Conservation (phyloP, 2,113 vertebrate species). For the Melanerpes formicivorus region DNA sequence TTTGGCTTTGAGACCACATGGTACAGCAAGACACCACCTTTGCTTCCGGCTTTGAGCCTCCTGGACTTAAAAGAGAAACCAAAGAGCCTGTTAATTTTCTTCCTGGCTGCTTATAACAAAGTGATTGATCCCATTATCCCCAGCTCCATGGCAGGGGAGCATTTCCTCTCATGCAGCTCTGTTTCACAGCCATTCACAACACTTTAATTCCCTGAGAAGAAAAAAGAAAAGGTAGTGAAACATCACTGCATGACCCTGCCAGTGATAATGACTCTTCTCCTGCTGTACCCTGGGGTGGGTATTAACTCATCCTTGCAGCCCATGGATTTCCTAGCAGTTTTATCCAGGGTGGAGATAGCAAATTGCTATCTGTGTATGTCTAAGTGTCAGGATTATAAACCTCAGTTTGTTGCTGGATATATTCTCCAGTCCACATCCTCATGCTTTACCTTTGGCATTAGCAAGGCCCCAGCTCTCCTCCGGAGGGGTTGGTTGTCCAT, state of each 20-base stretch:
- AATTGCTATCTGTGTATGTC: background rate
- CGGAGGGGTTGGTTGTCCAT: background rate
- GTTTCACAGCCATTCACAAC: background rate
- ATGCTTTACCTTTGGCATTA: background rate
- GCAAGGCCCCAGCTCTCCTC: background rate
- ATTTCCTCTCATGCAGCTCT: background rate
- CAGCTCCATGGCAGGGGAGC: background rate
- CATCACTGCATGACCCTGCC: rapidly evolving
- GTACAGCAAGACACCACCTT: background rate
- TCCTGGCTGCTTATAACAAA: constrained; percentile 19
- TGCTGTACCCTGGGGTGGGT: background rate
- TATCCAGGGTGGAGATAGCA: background rate
- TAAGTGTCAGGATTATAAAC: background rate
- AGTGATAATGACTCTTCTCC: background rate
- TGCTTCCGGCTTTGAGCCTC: background rate
- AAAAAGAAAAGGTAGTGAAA: background rate
- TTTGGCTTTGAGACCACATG: background rate
- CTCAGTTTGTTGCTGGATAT: background rate
- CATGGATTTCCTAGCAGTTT: background rate
- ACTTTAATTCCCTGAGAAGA: constrained; percentile 17
- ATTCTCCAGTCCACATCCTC: rapidly evolving
- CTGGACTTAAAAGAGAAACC: background rate
- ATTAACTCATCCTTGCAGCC: background rate
- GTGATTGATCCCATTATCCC: constrained; percentile 50
- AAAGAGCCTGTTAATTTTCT: constrained; percentile 13